phyloP scores from a whole-genome alignment of 2,113 vertebrate species.

The Gymnocephalus cernua region DNA sequence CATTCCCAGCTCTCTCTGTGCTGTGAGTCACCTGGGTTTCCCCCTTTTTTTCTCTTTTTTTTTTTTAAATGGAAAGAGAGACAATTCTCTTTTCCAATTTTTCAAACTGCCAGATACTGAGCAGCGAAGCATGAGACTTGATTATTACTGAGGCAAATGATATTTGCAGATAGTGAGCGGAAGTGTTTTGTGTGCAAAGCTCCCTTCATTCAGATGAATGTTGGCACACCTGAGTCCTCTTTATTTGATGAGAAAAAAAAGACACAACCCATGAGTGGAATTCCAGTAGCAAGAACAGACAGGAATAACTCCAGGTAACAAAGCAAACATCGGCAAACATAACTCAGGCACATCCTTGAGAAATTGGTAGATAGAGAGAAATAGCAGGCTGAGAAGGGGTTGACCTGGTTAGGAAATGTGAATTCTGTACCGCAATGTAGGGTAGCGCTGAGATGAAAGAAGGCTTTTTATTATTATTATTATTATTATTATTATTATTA shows the following conservation, averaged over 20 bases:
- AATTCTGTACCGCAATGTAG: constrained; percentile 10
- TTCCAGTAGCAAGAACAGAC: constrained; percentile 83
- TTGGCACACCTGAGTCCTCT: constrained; percentile 88
- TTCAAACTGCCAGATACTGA: constrained; percentile 43
- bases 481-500: too few species aligned
- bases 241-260: constrained; percentile 86
- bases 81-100: constrained; percentile 36
- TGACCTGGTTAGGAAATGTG: constrained; percentile 53
- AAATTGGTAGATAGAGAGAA: constrained; percentile 57
- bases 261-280: constrained; percentile 86
- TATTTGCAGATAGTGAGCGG: constrained; percentile 47
- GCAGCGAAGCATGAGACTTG: constrained; percentile 30
- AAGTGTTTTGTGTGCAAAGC: constrained; percentile 73
- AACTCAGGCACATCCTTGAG: constrained; percentile 51
- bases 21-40: constrained; percentile 80
- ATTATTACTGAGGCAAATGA: constrained; percentile 43
- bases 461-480: background rate
- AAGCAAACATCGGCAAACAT: constrained; percentile 75
- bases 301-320: constrained; percentile 81
- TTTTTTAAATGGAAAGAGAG: too few species aligned
- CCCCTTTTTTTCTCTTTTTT: background rate
- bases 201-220: constrained; percentile 67
- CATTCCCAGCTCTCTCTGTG: constrained; percentile 65
- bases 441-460: constrained; percentile 38
- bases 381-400: constrained; percentile 45